Conservation (phyloP, 2,113 vertebrate genomes). For the Bos javanicus region DNA sequence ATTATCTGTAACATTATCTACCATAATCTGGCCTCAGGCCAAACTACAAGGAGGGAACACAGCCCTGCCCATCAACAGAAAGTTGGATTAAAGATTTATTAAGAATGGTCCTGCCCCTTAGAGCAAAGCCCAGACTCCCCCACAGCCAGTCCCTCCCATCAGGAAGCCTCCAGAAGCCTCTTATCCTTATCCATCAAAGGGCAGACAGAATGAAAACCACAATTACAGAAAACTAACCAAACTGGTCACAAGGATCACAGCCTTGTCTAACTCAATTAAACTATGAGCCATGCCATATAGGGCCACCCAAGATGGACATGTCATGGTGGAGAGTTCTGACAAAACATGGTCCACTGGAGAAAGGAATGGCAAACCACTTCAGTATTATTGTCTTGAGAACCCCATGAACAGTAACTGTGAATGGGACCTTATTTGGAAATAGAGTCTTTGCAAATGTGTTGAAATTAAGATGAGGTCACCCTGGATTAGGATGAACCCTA, state of each 20-base stretch:
- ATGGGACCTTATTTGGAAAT: not conserved
- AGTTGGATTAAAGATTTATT: not conserved
- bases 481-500: not conserved
- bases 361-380: not conserved
- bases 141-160: not conserved
- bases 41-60: not conserved
- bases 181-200: not conserved
- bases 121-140: not conserved
- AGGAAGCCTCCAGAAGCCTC: not conserved
- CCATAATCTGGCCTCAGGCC: not conserved
- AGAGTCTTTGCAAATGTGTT: not conserved
- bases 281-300: not conserved
- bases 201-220: not conserved
- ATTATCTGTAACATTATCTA: not conserved
- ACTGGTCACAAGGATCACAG: not conserved
- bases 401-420: not conserved
- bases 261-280: not conserved
- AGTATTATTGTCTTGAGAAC: not conserved
- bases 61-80: not conserved
- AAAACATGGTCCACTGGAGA: not conserved
- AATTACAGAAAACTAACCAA: not conserved
- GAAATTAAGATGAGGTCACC: not conserved
- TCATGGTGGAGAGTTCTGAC: not conserved
- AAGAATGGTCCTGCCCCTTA: not conserved
- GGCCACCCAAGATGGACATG: not conserved